Conservation (phyloP, 2,888 invertebrate genomes). For the Abrostola triplasia region DNA sequence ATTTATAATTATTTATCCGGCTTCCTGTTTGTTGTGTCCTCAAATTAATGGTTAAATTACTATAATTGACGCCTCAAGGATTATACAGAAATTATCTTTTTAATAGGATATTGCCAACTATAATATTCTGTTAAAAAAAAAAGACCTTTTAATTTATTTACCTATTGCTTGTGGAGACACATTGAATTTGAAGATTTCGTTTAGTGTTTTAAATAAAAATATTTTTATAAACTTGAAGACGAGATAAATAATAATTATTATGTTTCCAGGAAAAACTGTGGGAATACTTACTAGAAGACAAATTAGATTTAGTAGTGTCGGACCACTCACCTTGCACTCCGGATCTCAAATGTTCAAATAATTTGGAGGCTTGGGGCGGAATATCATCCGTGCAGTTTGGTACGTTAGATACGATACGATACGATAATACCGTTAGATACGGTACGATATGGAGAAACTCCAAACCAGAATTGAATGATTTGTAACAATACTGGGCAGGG, state of each 20-base stretch:
- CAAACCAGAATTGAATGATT: too few species aligned
- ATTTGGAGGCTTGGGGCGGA: slow-evolving; percentile 92
- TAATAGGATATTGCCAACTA: too few species aligned
- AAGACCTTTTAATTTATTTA: too few species aligned
- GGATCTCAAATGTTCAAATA: slow-evolving; percentile 90
- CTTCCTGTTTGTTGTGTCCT: neutral
- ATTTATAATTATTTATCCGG: neutral
- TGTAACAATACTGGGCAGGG: too few species aligned
- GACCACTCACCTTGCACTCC: slow-evolving; percentile 92
- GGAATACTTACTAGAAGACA: slow-evolving; percentile 87
- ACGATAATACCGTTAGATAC: slow-evolving; percentile 23
- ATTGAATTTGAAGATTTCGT: too few species aligned
- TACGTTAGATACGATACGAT: slow-evolving; percentile 57
- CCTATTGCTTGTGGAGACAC: too few species aligned
- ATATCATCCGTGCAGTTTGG: slow-evolving; percentile 92
- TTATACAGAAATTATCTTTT: neutral
- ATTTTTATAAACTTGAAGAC: neutral
- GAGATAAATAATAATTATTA: neutral
- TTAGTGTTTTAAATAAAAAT: too few species aligned
- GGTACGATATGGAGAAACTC: neutral
- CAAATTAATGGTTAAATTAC: neutral
- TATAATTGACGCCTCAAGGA: neutral
- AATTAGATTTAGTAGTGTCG: slow-evolving; percentile 90
- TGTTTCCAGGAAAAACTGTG: slow-evolving; percentile 88
- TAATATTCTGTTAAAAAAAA: too few species aligned